phyloP scores from a whole-genome alignment of 2,113 vertebrate genomes.

The Aplodontia rufa region DNA sequence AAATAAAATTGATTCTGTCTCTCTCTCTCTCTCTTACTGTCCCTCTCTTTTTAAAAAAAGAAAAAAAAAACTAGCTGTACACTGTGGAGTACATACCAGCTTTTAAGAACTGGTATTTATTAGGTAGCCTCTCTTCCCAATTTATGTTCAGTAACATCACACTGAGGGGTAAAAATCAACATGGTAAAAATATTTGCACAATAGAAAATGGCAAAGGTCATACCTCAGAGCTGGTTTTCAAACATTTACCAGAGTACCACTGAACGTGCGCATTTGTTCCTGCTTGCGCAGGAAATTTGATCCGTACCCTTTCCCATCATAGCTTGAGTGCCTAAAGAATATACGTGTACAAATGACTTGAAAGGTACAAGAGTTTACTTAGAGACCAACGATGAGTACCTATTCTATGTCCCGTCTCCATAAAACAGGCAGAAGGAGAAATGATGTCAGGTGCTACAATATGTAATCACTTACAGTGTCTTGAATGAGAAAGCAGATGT shows the following conservation, averaged over 20 bases:
- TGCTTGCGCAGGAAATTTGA: background rate
- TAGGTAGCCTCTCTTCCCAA: background rate
- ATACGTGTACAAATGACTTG: background rate
- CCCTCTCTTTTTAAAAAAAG: too few species aligned
- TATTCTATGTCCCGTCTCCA: background rate
- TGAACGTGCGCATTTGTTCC: background rate
- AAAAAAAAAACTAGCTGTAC: background rate
- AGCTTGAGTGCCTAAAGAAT: background rate
- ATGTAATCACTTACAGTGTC: background rate
- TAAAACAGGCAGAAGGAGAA: background rate
- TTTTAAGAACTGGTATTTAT: background rate
- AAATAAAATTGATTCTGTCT: too few species aligned
- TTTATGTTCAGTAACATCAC: background rate
- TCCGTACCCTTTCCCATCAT: background rate
- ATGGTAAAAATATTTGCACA: background rate
- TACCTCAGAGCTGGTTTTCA: background rate
- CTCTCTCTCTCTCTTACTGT: too few species aligned
- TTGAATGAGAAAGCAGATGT: background rate
- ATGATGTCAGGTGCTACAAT: background rate
- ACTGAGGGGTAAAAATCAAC: background rate
- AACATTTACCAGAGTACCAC: background rate
- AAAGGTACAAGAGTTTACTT: background rate
- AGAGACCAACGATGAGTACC: background rate
- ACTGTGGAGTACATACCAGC: background rate
- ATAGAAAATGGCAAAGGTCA: background rate